Conservation (phyloP, 2,888 invertebrate species). For the Parasteatoda lunata region DNA sequence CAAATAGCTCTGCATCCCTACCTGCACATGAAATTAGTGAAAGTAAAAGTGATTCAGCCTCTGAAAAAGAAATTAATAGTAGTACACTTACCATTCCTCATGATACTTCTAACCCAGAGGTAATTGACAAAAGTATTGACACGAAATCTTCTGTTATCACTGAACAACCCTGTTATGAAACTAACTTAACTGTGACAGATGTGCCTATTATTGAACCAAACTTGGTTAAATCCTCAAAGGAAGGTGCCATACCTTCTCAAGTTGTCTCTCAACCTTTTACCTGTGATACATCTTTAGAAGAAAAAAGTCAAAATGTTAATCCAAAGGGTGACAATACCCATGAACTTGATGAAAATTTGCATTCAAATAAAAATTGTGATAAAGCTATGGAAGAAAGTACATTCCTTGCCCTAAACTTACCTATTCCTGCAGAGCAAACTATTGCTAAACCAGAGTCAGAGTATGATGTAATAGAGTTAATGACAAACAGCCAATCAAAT, state of each 20-base stretch:
- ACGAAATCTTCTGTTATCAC: conserved; percentile 7
- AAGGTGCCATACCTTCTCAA: background rate
- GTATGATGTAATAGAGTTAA: conserved; percentile 38
- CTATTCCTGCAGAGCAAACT: background rate
- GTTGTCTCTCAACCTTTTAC: conserved; percentile 4
- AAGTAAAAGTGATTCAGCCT: background rate
- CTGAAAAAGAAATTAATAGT: background rate
- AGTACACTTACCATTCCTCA: background rate
- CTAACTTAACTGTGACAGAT: background rate
- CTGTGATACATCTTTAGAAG: conserved; percentile 27
- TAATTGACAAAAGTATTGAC: background rate
- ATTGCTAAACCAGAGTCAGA: conserved; percentile 18
- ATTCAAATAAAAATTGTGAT: background rate
- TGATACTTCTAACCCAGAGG: background rate
- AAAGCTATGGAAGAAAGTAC: conserved; percentile 34
- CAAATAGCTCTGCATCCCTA: background rate
- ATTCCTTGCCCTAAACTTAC: conserved; percentile 17
- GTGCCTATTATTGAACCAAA: background rate
- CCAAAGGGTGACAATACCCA: background rate
- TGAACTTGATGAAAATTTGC: conserved; percentile 8
- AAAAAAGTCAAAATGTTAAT: background rate
- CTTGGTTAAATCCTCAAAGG: background rate
- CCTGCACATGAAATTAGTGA: background rate
- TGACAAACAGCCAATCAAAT: conserved; percentile 16
- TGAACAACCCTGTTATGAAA: conserved; percentile 28